Base-by-base conservation (phyloP, 1,140 invertebrate species). In the Belonocnema kinseyi region DNA sequence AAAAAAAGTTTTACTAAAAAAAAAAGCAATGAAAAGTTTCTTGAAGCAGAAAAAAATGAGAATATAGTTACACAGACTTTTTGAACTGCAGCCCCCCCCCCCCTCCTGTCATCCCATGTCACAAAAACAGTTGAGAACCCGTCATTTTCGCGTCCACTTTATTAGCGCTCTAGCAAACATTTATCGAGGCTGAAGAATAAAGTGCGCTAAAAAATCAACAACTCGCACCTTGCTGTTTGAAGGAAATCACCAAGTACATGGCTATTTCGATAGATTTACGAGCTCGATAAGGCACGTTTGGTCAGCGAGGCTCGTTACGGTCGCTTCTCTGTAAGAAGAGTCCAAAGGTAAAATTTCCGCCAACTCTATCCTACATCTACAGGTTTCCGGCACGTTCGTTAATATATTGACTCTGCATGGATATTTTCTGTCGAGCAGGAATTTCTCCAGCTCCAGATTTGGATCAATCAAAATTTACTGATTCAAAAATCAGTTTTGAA, bases 181-280 rank as follows among this genome's bases (percentile, higher is more conserved):
- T 66, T 66, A 66, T 66, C 14, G 61, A 26, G 58, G 14, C 16
- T 66, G 40, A 40, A 66, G n/a, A 66, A 40, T 33, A 66, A 66
- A 66, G 61, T 66, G 61, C 58, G 58, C 21, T 66, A 66, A 66
- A 66, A 66, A 66, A 13, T 66, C 21, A 66, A 40, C 61, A 66
- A 12, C 61, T 66, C 26, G 26, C 61, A 66, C 61, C 61, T 66
- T 66, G 26, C 11, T 66, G 58, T 16, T 66, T 40, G 13, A 66
- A 66, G 61, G 26, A 66, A 66, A 66, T 66, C 61, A 40, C 26
- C 61, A 66, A 46, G 26, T 66, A 40, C 26, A 66, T 72, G 80
- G 81, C 81, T 83, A 83, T 83, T 83, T 81, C 78, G 78, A 72
- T 77, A 80, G 82, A 82, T 82, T 82, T 80, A 79, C 53, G 83